These are phyloP conservation scores for Lycaena phlaeas DNA, from an alignment of 2,888 invertebrate genomes.

Conservation along the genomic window DNA sequence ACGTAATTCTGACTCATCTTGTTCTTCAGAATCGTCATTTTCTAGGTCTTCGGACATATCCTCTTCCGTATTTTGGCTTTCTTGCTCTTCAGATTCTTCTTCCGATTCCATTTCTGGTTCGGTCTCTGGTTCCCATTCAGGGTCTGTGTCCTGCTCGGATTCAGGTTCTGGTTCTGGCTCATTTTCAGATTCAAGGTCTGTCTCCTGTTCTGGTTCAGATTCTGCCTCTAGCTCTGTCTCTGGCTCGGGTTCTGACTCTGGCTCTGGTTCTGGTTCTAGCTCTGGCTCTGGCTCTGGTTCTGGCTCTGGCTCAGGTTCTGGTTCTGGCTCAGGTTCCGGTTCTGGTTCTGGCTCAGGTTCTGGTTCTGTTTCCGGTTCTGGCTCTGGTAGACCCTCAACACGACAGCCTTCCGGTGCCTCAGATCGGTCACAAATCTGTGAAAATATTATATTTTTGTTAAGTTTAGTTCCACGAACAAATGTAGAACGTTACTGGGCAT, in stretches of 20 bases:
- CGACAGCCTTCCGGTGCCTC: conserved; percentile 36
- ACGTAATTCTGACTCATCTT: conserved; percentile 9
- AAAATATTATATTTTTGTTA: neutral
- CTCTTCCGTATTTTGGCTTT: conserved; percentile 34
- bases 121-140: conserved; percentile 33
- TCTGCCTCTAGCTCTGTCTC: conserved; percentile 22
- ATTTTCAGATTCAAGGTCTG: conserved; percentile 45
- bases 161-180: conserved; percentile 38
- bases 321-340: conserved; percentile 43
- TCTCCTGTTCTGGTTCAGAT: conserved; percentile 39
- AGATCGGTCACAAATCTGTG: conserved; percentile 51
- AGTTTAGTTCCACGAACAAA: no score
- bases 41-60: conserved; percentile 36
- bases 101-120: conserved; percentile 47
- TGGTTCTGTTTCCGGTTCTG: conserved; percentile 43
- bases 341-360: conserved; percentile 25
- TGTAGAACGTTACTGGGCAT: no score
- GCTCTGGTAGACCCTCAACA: conserved; percentile 38
- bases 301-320: conserved; percentile 30
- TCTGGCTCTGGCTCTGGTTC: conserved; percentile 25
- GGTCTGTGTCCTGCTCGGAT: conserved; percentile 49
- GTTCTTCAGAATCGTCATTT: conserved; percentile 12
- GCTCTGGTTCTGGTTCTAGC: conserved; percentile 46
- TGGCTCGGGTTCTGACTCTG: conserved; percentile 26
- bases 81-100: conserved; percentile 32